A percentile compares a stretch with the other conserved stretches of the same genome.
phyloP scores from a whole-genome alignment of 1,140 invertebrate species.

The Helicoverpa armigera region DNA sequence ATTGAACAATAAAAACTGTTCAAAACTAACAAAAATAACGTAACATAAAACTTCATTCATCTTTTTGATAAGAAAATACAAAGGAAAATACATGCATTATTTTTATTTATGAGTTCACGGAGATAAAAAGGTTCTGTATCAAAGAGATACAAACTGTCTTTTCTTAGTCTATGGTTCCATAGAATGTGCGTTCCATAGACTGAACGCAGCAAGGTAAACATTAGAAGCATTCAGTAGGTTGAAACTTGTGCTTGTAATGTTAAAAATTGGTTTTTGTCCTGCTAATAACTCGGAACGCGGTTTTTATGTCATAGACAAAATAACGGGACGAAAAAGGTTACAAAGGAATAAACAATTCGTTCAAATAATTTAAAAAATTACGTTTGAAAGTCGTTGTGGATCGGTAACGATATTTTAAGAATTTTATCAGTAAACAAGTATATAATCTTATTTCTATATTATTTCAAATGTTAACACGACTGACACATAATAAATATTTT shows the following conservation, averaged over 20 bases:
- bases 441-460: not conserved
- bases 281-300: not conserved
- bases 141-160: too few species aligned
- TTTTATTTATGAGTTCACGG: too few species aligned
- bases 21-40: too few species aligned
- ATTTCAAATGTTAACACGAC: not conserved
- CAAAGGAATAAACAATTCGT: slow-evolving; percentile 24
- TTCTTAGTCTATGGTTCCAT: not conserved
- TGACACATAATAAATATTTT: not conserved
- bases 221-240: too few species aligned
- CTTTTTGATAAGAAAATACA: too few species aligned
- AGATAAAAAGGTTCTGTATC: too few species aligned
- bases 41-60: too few species aligned
- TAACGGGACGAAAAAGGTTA: not conserved
- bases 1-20: too few species aligned
- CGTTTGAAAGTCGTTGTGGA: slow-evolving; percentile 77
- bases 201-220: not conserved
- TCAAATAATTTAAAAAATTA: slow-evolving; percentile 72
- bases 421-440: slow-evolving; percentile 18
- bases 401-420: slow-evolving; percentile 47
- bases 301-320: slow-evolving; percentile 28
- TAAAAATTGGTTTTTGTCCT: not conserved
- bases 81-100: too few species aligned
- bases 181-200: not conserved
- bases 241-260: not conserved